Base-by-base conservation (phyloP, 1,140 invertebrate genomes). In the Lerema accius region DNA sequence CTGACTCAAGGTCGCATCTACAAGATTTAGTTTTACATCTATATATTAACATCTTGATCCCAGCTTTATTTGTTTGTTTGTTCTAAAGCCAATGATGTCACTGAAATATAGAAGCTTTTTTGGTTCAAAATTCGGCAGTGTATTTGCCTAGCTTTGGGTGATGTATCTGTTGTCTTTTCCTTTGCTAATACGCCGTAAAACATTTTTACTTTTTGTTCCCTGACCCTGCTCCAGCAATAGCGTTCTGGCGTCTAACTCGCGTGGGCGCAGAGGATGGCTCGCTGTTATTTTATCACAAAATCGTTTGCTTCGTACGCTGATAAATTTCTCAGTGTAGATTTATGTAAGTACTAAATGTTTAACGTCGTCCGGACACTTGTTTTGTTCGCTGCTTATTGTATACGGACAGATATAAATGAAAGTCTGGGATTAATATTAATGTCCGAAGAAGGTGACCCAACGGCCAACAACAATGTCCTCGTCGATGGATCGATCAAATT, bases 1-100 rank as follows among this genome's bases (percentile, higher is more conserved):
- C 65, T 67, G 51, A 49, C 45, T 65, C 78, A 84, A 86, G 80
- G 80, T 76, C 80, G 72, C 32, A 67, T 32, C 53, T 59, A 37
- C 56, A 39, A 63, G 9, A 53, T 67, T 60, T 61, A 51, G 59
- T 71, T 63, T 42, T 42, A 40, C 13, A 46, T 13, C 26, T 26
- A 59, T 46, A 37, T 11, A 32, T 46, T 32, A 15, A 50, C 46
- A 61, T 51, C 32, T 51, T 19, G 19, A 5, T 2, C 19, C 5
- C 19, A 23, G 19, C n/a, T n/a, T n/a, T n/a, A n/a, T n/a, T n/a
- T n/a, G n/a, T n/a, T n/a, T n/a, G n/a, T n/a, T n/a, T n/a, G n/a
- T n/a, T n/a, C n/a, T n/a, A n/a, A n/a, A n/a, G n/a, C n/a, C n/a
- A n/a, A n/a, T n/a, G n/a, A n/a, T n/a, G n/a, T n/a, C n/a, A n/a